Evolutionary conservation across 1,140 invertebrate species (phyloP), one percentile per base, ranked within the genome.

Genomic region (Caerostris darwini): DNA sequence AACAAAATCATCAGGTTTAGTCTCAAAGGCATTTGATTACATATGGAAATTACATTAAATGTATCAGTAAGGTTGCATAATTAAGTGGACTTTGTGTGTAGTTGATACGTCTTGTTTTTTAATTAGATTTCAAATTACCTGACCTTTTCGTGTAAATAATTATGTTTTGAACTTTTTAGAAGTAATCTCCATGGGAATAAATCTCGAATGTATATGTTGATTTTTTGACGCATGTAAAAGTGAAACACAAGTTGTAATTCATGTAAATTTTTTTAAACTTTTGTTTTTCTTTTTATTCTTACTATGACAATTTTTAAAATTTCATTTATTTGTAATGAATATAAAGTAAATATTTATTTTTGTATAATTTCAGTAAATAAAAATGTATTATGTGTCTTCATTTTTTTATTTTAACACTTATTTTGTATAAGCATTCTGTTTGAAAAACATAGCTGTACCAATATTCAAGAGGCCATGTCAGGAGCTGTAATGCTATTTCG

Each of bases 1-100:
- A 54, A 56, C n/a, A 61, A 94, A 94, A 64, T 81, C 92, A n/a
- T 56, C 54, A 54, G 53, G 71, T 19, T 19, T 94, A 88, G 92
- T 94, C 19, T 94, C 92, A 88, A 94, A 94, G 61, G 85, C 86
- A 17, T 81, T 94, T 61, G 69, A 94, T n/a, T 94, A 81, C 10
- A 53, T 94, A 61, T 94, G 92, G 86, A 89, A 94, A 82, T 34
- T 64, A 5, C 59, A 88, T 88, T 88, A 12, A 88, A n/a, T 86
- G 83, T 86, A 59, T 53, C 8, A 10, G 17, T 3, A 10, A 77
- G 58, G 58, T 58, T 58, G 19, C 50, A 71, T 34, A 50, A 77
- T 77, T 50, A 50, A 34, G 12, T 67, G 61, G 17, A 67, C n/a
- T 50, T 77, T 77, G 71, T 53, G 5, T 77, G 71, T 7, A 77